Evolutionary conservation across 2,113 vertebrate genomes (phyloP), one percentile per base, ranked within the genome.

Genomic region (Daphoenositta chrysoptera): DNA sequence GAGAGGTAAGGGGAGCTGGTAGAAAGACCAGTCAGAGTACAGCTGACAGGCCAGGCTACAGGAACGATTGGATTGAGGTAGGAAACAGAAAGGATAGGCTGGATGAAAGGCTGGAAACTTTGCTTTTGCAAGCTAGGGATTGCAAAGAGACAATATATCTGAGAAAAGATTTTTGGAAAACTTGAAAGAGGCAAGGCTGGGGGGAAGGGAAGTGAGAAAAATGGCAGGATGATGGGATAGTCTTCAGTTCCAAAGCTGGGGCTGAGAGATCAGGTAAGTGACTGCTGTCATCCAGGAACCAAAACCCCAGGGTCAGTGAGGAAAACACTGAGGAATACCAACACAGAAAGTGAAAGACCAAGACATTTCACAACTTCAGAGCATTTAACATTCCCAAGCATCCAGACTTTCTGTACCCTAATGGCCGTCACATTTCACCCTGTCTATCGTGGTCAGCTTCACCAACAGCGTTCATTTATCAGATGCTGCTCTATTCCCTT

Each of bases 241-340:
- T 21, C 23, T 77, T 86, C 2, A 5, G 16, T 24, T 71, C n/a
- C 1, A 0, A 33, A 30, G 9, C 1, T 44, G 27, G 9, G 28
- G n/a, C 61, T 65, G 40, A 86, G 60, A 72, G 21, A 83, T 53
- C 18, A 7, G 14, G 19, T 26, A 54, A 83, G 47, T 23, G 63
- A 60, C 66, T 14, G 10, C 23, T 37, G 22, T 65, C 51, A 71
- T 37, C 15, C 47, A 78, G 57, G 54, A 56, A 33, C 26, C 44
- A 80, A 84, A 63, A 73, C 31, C 14, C 21, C 30, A 70, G 27
- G 15, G 22, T 42, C 31, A 75, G 37, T 2, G 4, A 63, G 31
- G 18, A 76, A 84, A 91, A n/a, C 12, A n/a, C 7, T 2, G 3
- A 81, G 22, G 60, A 88, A 76, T 50, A 54, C 11, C 35, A 65